Percentiles rank a stretch among this genome's conserved stretches.
Evolutionary conservation across 1,140 invertebrate genomes (phyloP).

Genomic region (Trichoplusia ni): DNA sequence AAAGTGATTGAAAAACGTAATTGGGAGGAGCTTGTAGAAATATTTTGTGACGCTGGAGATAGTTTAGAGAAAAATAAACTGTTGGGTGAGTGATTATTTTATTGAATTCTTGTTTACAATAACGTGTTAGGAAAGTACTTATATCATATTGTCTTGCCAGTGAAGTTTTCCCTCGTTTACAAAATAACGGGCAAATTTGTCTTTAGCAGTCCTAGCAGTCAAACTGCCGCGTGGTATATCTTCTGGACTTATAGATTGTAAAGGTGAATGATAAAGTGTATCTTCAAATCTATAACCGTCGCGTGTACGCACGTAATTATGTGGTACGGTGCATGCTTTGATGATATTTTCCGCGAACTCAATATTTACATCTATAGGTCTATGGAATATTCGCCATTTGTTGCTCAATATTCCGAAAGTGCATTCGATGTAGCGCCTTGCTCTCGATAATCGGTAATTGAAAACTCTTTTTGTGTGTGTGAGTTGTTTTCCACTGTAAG

Average conservation of each 20-base stretch:
- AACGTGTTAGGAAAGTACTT: not conserved
- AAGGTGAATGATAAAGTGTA: conserved; percentile 33
- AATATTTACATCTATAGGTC: conserved; percentile 53
- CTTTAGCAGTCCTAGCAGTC: conserved; percentile 30
- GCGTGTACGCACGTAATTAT: conserved; percentile 62
- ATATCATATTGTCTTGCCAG: conserved; percentile 40
- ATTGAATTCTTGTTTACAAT: too few relatives aligned
- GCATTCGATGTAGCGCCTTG: conserved; percentile 37
- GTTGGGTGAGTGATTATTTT: too few relatives aligned
- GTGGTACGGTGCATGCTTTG: conserved; percentile 57
- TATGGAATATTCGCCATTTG: not conserved
- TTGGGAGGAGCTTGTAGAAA: conserved; percentile 23
- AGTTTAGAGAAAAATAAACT: conserved; percentile 25
- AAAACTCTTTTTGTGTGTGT: conserved; percentile 60
- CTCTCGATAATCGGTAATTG: conserved; percentile 73
- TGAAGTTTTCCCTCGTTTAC: conserved; percentile 34
- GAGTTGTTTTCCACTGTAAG: conserved; percentile 57
- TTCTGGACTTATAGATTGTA: conserved; percentile 25
- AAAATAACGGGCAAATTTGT: conserved; percentile 35
- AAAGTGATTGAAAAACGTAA: too few relatives aligned
- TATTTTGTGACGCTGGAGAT: not conserved
- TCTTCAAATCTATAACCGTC: conserved; percentile 52
- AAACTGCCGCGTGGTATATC: conserved; percentile 24
- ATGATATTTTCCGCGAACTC: conserved; percentile 54
- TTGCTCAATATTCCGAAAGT: not conserved